phyloP scores from a whole-genome alignment of 2,113 vertebrate species.

The Astur gentilis region DNA sequence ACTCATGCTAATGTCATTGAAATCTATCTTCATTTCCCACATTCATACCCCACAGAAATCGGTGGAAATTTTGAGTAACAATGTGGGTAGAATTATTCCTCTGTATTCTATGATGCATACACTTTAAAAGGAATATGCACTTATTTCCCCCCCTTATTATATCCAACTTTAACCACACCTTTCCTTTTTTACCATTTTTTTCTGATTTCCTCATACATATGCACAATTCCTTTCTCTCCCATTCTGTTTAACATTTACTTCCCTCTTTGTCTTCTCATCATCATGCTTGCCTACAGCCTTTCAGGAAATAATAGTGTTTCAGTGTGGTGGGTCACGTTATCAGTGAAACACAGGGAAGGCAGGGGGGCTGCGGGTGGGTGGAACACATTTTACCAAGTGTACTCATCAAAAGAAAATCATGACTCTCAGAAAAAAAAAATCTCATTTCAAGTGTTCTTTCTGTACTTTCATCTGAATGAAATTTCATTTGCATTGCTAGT shows the following conservation, averaged over 20 bases:
- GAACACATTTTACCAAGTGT: neutral
- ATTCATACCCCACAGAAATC: neutral
- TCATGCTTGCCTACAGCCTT: neutral
- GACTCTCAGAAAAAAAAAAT: neutral
- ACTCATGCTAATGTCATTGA: neutral
- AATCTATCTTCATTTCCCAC: neutral
- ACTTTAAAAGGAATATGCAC: neutral
- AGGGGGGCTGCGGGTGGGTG: neutral
- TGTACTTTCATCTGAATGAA: conserved; percentile 7
- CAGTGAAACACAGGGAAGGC: conserved; percentile 3
- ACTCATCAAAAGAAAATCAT: neutral
- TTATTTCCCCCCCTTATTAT: neutral
- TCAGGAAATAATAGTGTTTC: conserved; percentile 17
- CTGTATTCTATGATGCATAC: neutral
- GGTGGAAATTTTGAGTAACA: neutral
- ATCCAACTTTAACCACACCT: neutral
- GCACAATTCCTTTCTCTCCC: neutral
- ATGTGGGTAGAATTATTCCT: neutral
- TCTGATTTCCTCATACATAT: neutral
- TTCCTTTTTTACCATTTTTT: neutral
- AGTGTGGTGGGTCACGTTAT: neutral
- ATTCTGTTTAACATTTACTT: neutral
- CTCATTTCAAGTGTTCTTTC: neutral
- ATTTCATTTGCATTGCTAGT: neutral
- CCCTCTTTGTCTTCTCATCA: neutral